Percentiles rank a stretch among this genome's conserved stretches.
Evolutionary conservation across 2,888 invertebrate species (phyloP).

Genomic region (Pherbina coryleti): DNA sequence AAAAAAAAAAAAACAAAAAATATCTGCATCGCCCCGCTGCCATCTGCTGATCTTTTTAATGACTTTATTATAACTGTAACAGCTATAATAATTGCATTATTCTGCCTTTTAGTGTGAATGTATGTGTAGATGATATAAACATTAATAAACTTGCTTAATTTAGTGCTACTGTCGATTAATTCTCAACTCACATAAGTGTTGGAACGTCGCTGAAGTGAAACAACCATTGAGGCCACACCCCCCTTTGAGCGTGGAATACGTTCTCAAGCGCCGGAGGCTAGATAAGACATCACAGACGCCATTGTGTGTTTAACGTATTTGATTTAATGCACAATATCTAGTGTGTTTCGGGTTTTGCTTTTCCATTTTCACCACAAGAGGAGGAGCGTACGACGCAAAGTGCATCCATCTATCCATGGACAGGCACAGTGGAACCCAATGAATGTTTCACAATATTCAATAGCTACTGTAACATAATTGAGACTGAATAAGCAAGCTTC

Average conservation of each 20-base stretch:
- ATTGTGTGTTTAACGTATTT: constrained; percentile 2
- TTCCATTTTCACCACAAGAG: neutral
- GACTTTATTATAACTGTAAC: constrained; percentile 50
- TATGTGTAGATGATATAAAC: constrained; percentile 15
- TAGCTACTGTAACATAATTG: neutral
- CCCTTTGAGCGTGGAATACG: neutral
- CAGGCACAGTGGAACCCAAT: neutral
- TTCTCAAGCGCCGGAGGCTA: neutral
- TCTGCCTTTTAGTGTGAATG: neutral
- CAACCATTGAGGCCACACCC: constrained; percentile 21
- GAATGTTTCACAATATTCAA: neutral
- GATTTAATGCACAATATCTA: neutral
- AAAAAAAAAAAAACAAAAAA: too few species aligned
- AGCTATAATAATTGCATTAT: constrained; percentile 53
- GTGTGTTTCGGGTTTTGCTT: neutral
- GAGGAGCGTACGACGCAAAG: constrained; percentile 7
- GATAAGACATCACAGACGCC: constrained; percentile 21
- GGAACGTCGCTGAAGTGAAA: constrained; percentile 18
- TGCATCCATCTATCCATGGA: neutral
- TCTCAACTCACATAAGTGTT: neutral
- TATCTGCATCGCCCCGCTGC: too few species aligned
- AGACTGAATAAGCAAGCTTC: constrained; percentile 3
- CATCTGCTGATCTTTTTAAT: constrained; percentile 28
- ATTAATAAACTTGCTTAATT: constrained; percentile 37
- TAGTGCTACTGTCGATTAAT: constrained; percentile 9